Percentiles rank a stretch among this genome's conserved stretches.
Conservation (phyloP, 2,888 invertebrate genomes). For the Phasia obesa region DNA sequence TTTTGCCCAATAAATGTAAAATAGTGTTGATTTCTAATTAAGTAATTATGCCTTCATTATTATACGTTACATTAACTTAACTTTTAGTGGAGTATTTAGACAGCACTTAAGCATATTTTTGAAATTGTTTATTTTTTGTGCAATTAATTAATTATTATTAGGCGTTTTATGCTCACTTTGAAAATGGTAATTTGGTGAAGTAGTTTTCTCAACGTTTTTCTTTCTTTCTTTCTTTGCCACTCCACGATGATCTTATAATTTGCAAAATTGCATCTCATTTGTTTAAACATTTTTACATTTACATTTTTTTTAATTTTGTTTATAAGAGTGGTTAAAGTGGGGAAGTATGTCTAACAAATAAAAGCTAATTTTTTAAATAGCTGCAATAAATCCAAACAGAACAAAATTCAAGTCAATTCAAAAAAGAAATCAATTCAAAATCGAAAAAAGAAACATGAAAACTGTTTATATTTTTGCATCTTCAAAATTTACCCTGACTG, state of each 20-base stretch:
- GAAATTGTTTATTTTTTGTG: conserved; percentile 44
- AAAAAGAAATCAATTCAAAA: too few species aligned
- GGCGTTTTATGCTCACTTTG: neutral
- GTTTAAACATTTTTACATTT: conserved; percentile 39
- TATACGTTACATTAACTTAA: conserved; percentile 19
- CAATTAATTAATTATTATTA: conserved; percentile 41
- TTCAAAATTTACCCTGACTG: too few species aligned
- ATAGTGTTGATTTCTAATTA: conserved; percentile 51
- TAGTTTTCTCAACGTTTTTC: too few species aligned
- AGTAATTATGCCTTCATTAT: conserved; percentile 49
- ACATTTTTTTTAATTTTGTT: conserved; percentile 11
- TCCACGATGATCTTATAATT: conserved; percentile 52
- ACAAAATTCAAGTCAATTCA: too few species aligned
- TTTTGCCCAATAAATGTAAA: conserved; percentile 5
- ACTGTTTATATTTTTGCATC: too few species aligned
- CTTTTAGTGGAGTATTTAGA: neutral
- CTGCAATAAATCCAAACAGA: too few species aligned
- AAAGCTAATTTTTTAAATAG: too few species aligned
- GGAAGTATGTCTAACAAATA: conserved; percentile 28
- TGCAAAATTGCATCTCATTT: conserved; percentile 68
- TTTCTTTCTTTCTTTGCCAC: conserved; percentile 44
- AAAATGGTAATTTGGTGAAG: conserved; percentile 17
- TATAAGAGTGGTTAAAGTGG: neutral
- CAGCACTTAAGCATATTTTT: conserved; percentile 40
- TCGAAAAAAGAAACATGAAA: too few species aligned